Conservation (phyloP, 2,113 vertebrate genomes). For the Macaca mulatta region DNA sequence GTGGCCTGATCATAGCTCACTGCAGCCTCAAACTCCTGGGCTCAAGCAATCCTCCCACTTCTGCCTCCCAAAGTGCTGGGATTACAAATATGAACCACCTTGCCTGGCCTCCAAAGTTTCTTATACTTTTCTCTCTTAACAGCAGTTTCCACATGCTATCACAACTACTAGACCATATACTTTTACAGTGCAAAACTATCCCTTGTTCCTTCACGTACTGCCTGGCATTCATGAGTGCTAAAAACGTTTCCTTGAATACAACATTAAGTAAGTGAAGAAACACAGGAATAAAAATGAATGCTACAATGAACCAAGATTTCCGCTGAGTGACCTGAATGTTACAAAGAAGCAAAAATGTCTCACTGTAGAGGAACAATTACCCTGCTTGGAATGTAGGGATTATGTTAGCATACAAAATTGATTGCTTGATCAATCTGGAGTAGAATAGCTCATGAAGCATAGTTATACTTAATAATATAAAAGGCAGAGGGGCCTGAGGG, state of each 20-base stretch:
- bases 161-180: not conserved
- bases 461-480: not conserved
- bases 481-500: not conserved
- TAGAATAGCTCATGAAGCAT: not conserved
- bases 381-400: not conserved
- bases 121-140: not conserved
- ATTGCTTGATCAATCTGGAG: not conserved
- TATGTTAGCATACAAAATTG: too few species aligned
- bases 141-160: not conserved
- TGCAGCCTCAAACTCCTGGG: not conserved
- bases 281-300: not conserved
- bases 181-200: not conserved
- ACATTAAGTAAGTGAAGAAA: not conserved
- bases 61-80: not conserved
- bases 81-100: not conserved
- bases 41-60: not conserved
- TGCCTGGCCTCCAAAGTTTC: not conserved
- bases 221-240: not conserved
- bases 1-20: too few species aligned
- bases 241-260: not conserved
- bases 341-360: not conserved
- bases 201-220: not conserved
- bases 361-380: not conserved
- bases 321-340: not conserved
- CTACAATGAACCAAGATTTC: not conserved